A percentile compares a stretch with the other conserved stretches of the same genome.
phyloP scores from a whole-genome alignment of 2,888 invertebrate genomes.

The Xestia rhomboidea region DNA sequence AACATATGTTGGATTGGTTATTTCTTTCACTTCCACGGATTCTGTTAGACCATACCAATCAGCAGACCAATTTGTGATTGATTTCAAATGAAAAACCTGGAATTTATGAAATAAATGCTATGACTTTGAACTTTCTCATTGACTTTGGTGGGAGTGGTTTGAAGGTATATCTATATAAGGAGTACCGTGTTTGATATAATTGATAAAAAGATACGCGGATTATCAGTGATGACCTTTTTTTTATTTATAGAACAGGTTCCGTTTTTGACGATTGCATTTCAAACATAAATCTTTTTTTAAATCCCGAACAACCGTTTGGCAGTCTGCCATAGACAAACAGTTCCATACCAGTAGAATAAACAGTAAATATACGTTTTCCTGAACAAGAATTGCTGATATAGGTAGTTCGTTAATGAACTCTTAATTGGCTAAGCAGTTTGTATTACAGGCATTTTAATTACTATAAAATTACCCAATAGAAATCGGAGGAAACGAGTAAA shows the following conservation, averaged over 20 bases:
- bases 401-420: slow-evolving; percentile 19
- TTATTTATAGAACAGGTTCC: neutral
- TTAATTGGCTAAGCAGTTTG: slow-evolving; percentile 34
- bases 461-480: slow-evolving; percentile 24
- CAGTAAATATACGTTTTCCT: slow-evolving; percentile 14
- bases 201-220: slow-evolving; percentile 28
- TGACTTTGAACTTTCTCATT: slow-evolving; percentile 29
- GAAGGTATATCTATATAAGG: slow-evolving; percentile 21
- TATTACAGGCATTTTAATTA: slow-evolving; percentile 34
- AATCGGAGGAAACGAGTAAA: slow-evolving; percentile 28
- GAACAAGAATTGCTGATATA: slow-evolving; percentile 8
- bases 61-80: neutral
- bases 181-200: slow-evolving; percentile 27
- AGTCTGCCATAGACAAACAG: neutral
- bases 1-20: neutral
- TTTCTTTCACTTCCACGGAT: neutral
- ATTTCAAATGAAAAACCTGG: neutral
- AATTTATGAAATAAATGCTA: neutral
- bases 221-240: slow-evolving; percentile 19
- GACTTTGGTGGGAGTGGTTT: slow-evolving; percentile 16
- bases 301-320: neutral
- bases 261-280: neutral
- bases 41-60: neutral
- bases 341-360: neutral
- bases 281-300: neutral